Base-by-base conservation (phyloP, 92 coral and sea anemone species). In the Porites rus region DNA sequence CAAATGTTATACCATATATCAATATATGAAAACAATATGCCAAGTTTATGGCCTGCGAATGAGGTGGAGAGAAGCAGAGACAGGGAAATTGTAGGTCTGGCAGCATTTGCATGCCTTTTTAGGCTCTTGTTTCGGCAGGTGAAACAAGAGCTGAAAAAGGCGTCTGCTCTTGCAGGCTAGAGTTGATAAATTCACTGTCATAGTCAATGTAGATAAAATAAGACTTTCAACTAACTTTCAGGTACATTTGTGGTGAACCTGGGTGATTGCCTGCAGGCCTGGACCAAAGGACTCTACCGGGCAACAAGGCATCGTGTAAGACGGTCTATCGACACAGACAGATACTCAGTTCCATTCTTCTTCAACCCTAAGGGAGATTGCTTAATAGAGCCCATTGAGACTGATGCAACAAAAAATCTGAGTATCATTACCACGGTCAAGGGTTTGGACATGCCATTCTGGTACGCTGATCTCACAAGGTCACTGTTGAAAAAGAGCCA, bases 161-260 rank as follows among this genome's bases (percentile, higher is more conserved):
- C 46, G 6, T 38, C 46, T 38, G 46, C 46, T 38, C 46, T 38
- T 38, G 46, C 46, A 38, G 46, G 46, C 46, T 38, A 38, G 46
- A 3, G 46, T 38, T 38, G 46, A 38, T 38, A 38, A 38, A 38
- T 38, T 38, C 46, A 38, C 2, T 38, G 46, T 38, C 46, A 38
- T 38, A 38, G 46, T 38, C 46, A 38, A 38, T 4, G 46, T 38
- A 38, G 46, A 38, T 38, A 38, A 38, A 38, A 28, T 28, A 28
- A 28, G 31, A 28, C 24, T 22, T 38, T 38, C 46, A 38, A 38
- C 6, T 3, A 38, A 38, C 46, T 38, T 38, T 38, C 46, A 93
- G 96, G 96, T 20, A 91, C 92, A 14, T 72, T 93, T n/a, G 86
- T 88, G 52, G 94, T 93, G 22, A 91, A 92, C 83, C 88, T 93